A percentile compares a stretch with the other conserved stretches of the same genome.
phyloP scores from a whole-genome alignment of 2,888 invertebrate species.

The Sinelater perroti region DNA sequence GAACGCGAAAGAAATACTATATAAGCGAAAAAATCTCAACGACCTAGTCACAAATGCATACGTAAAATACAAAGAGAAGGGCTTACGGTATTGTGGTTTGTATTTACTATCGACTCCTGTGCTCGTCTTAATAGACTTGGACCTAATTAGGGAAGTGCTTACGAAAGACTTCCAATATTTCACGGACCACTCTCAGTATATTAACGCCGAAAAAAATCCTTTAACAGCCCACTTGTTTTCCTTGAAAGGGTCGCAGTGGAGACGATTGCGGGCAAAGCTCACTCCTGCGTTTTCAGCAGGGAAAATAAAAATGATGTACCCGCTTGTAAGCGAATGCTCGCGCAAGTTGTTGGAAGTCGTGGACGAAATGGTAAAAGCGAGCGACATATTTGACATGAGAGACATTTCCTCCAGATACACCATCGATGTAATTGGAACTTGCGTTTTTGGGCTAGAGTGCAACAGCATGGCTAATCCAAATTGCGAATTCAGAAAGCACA shows the following conservation, averaged over 20 bases:
- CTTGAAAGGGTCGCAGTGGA: slow-evolving; percentile 68
- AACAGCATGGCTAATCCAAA: slow-evolving; percentile 65
- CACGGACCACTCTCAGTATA: slow-evolving; percentile 67
- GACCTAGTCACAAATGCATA: slow-evolving; percentile 28
- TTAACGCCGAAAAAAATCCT: slow-evolving; percentile 66
- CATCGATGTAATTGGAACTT: slow-evolving; percentile 67
- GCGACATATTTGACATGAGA: slow-evolving; percentile 43
- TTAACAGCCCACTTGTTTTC: slow-evolving; percentile 67
- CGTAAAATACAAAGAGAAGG: slow-evolving; percentile 36
- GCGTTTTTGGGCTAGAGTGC: slow-evolving; percentile 69
- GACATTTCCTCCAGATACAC: slow-evolving; percentile 65
- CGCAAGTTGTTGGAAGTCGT: slow-evolving; percentile 11
- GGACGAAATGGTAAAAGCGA: neutral
- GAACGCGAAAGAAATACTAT: slow-evolving; percentile 33
- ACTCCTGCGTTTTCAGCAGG: slow-evolving; percentile 72
- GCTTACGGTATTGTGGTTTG: slow-evolving; percentile 40
- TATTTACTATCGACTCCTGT: slow-evolving; percentile 35
- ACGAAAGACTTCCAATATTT: slow-evolving; percentile 69
- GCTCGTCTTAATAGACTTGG: slow-evolving; percentile 44
- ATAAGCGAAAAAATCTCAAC: too few relatives aligned
- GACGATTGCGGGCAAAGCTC: slow-evolving; percentile 66
- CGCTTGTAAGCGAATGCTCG: slow-evolving; percentile 61
- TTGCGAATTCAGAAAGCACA: slow-evolving; percentile 59
- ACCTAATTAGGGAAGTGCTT: slow-evolving; percentile 59
- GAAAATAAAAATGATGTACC: slow-evolving; percentile 71